Percentiles rank a stretch among this genome's conserved stretches.
Evolutionary conservation across 2,888 invertebrate species (phyloP).

Genomic region (Pseudococcus jackbeardsleyi): DNA sequence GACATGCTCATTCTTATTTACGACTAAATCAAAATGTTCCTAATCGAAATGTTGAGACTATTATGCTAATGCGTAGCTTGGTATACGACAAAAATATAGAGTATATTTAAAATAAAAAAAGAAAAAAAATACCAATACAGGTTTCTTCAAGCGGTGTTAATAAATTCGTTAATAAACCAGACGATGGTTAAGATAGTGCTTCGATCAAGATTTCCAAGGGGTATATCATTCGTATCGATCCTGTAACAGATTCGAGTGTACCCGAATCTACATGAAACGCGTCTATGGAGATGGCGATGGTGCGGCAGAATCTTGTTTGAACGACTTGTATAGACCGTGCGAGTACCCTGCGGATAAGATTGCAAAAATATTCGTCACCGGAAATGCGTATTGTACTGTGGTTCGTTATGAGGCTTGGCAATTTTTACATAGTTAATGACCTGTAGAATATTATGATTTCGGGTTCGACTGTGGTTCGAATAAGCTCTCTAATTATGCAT

Average conservation of each 20-base stretch:
- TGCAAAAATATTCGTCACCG: conserved; percentile 39
- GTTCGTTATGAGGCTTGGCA: neutral
- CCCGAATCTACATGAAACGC: neutral
- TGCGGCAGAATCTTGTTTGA: neutral
- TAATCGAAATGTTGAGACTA: conserved; percentile 40
- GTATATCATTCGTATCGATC: conserved; percentile 41
- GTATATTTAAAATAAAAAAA: neutral
- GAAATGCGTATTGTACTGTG: conserved; percentile 2
- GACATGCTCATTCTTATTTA: conserved; percentile 55
- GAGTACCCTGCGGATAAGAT: conserved; percentile 29
- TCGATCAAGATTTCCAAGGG: conserved; percentile 44
- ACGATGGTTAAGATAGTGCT: conserved; percentile 50
- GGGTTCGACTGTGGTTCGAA: neutral
- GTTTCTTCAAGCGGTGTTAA: conserved; percentile 46
- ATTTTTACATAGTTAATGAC: conserved; percentile 30
- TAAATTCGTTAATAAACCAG: conserved; percentile 55
- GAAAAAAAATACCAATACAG: conserved; percentile 44
- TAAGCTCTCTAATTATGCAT: neutral
- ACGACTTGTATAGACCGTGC: neutral
- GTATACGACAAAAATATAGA: conserved; percentile 34
- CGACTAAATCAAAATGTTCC: conserved; percentile 52
- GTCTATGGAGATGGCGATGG: no score
- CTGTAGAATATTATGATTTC: neutral
- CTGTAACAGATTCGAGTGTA: conserved; percentile 39
- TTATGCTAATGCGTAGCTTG: conserved; percentile 46